These are phyloP conservation scores for Micromys minutus DNA, from an alignment of 2,113 vertebrate genomes.

Conservation along the genomic window DNA sequence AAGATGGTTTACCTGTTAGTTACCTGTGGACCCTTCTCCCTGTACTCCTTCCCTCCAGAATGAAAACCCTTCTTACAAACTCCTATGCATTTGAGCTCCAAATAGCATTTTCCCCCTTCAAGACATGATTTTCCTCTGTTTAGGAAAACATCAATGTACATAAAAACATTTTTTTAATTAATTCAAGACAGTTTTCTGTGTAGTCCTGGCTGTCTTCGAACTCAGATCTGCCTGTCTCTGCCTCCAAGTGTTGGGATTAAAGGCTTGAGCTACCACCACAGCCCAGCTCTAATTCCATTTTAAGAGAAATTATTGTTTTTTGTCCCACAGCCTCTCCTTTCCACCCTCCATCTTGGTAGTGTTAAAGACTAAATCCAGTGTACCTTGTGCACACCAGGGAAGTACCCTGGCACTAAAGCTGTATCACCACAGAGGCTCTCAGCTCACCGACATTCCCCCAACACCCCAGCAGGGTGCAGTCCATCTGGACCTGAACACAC, in stretches of 20 bases:
- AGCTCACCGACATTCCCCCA: not conserved
- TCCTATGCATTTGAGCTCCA: not conserved
- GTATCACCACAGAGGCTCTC: not conserved
- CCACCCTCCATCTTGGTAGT: not conserved
- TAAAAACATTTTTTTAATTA: not conserved
- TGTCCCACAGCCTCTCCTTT: not conserved
- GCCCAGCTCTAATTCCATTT: not conserved
- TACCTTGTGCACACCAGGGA: not conserved
- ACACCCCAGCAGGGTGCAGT: not conserved
- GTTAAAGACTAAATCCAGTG: not conserved
- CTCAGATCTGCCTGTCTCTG: not conserved
- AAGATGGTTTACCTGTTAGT: not conserved
- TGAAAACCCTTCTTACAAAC: conserved; percentile 27
- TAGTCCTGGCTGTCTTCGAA: not conserved
- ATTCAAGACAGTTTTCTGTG: not conserved
- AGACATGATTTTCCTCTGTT: not conserved
- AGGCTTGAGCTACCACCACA: not conserved
- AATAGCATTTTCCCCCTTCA: not conserved
- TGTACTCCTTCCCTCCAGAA: not conserved
- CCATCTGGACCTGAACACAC: not conserved
- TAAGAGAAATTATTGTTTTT: not conserved
- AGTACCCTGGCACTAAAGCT: not conserved
- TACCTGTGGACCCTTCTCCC: not conserved
- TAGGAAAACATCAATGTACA: not conserved
- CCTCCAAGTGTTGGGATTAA: not conserved